Conservation (phyloP, 2,113 vertebrate genomes). For the Platysteira castanea region DNA sequence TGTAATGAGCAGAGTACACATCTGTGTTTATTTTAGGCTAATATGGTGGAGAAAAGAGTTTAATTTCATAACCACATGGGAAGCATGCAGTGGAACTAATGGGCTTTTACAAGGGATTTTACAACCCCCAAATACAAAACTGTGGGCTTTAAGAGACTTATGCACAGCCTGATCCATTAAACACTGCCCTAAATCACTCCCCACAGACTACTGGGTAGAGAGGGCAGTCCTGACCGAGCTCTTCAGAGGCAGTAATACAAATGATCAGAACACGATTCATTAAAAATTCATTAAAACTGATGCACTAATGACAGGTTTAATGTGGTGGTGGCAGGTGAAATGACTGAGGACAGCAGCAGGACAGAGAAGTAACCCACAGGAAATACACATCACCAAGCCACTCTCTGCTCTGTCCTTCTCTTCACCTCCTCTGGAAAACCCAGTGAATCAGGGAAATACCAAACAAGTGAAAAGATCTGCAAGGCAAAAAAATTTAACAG, state of each 20-base stretch:
- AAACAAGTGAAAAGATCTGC: background rate
- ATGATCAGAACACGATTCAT: background rate
- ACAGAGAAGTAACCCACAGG: background rate
- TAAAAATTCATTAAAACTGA: background rate
- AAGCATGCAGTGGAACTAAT: slow-evolving; percentile 44
- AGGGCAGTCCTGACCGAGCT: background rate
- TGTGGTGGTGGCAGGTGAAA: background rate
- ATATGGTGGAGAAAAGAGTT: slow-evolving; percentile 23
- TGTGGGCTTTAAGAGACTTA: slow-evolving; percentile 47
- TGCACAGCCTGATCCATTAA: background rate
- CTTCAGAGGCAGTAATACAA: background rate
- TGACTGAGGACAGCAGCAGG: background rate
- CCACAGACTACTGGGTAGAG: background rate
- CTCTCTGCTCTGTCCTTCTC: background rate
- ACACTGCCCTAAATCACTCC: slow-evolving; percentile 18
- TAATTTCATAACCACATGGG: slow-evolving; percentile 52
- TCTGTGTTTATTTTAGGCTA: slow-evolving; percentile 45
- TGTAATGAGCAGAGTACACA: background rate
- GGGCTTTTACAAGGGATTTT: slow-evolving; percentile 58
- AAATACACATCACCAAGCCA: background rate
- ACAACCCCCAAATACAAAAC: slow-evolving; percentile 42
- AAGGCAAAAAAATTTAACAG: background rate
- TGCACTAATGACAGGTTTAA: background rate
- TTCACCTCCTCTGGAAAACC: background rate
- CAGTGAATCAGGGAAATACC: background rate